These are phyloP conservation scores for Eidolon helvum DNA, from an alignment of 2,113 vertebrate genomes.

Conservation along the genomic window DNA sequence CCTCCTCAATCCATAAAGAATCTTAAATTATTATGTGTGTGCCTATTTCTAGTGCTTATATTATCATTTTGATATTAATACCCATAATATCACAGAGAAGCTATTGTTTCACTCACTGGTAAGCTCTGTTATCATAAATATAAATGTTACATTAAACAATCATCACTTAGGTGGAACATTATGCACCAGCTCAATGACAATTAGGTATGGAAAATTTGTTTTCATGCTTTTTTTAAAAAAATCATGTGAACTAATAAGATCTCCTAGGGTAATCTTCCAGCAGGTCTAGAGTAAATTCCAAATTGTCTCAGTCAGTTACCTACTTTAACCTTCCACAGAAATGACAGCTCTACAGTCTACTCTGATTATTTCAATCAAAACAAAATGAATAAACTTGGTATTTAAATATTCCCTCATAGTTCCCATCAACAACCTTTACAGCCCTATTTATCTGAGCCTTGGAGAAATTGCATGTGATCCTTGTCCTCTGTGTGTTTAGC, in stretches of 20 bases:
- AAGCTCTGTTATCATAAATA: slow-evolving; percentile 76
- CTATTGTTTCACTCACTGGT: slow-evolving; percentile 79
- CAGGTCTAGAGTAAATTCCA: slow-evolving; percentile 78
- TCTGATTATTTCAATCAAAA: slow-evolving; percentile 86
- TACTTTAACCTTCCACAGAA: slow-evolving; percentile 83
- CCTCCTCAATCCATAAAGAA: slow-evolving; percentile 43
- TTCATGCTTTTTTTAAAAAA: slow-evolving; percentile 72
- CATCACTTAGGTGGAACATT: slow-evolving; percentile 75
- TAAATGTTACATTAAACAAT: slow-evolving; percentile 81
- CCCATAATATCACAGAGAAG: slow-evolving; percentile 78
- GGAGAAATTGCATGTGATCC: slow-evolving; percentile 83
- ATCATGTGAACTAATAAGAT: slow-evolving; percentile 84
- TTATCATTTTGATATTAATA: slow-evolving; percentile 83
- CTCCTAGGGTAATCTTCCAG: slow-evolving; percentile 78
- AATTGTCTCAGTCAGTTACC: slow-evolving; percentile 80
- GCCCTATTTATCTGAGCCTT: slow-evolving; percentile 83
- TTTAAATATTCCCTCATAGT: slow-evolving; percentile 82
- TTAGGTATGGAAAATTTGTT: slow-evolving; percentile 80
- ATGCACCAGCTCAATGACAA: slow-evolving; percentile 61
- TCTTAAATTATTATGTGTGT: slow-evolving; percentile 61
- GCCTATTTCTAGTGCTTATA: slow-evolving; percentile 68
- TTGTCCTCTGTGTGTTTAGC: slow-evolving; percentile 82
- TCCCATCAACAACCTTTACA: slow-evolving; percentile 80
- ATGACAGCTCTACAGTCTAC: slow-evolving; percentile 80
- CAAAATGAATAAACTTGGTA: slow-evolving; percentile 79